A percentile compares a stretch with the other conserved stretches of the same genome.
Evolutionary conservation across 2,113 vertebrate species (phyloP).

Genomic region (Coracopsis vasa): DNA sequence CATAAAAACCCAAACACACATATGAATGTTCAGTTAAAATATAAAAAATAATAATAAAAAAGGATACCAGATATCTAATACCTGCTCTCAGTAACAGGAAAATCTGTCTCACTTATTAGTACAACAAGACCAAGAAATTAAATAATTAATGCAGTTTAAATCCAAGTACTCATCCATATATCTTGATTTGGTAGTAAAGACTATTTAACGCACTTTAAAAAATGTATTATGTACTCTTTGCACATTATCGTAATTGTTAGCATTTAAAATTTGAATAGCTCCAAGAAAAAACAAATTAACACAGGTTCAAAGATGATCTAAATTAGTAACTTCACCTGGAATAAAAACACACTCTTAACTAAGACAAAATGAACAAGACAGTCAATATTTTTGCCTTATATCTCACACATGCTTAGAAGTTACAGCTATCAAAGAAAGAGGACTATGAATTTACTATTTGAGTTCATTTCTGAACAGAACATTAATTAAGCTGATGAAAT

Average conservation of each 20-base stretch:
- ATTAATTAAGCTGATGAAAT: not conserved
- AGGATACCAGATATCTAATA: not conserved
- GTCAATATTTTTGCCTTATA: not conserved
- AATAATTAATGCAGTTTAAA: not conserved
- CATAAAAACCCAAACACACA: not conserved
- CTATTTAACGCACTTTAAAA: not conserved
- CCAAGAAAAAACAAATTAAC: not conserved
- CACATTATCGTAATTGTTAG: not conserved
- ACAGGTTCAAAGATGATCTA: not conserved
- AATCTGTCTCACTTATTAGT: not conserved
- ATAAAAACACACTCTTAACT: not conserved
- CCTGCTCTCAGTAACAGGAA: not conserved
- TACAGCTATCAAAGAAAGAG: not conserved
- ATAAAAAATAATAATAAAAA: not conserved
- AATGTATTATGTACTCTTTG: not conserved
- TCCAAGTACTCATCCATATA: not conserved
- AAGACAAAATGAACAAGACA: not conserved
- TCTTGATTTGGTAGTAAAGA: not conserved
- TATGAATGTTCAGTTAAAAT: not conserved
- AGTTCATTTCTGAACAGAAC: not conserved
- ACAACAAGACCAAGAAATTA: not conserved
- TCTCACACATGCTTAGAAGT: not conserved
- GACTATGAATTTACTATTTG: not conserved
- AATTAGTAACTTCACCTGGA: not conserved
- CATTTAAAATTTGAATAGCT: not conserved